Conservation (phyloP, 2,113 vertebrate genomes). For the Chionodraco myersi region DNA sequence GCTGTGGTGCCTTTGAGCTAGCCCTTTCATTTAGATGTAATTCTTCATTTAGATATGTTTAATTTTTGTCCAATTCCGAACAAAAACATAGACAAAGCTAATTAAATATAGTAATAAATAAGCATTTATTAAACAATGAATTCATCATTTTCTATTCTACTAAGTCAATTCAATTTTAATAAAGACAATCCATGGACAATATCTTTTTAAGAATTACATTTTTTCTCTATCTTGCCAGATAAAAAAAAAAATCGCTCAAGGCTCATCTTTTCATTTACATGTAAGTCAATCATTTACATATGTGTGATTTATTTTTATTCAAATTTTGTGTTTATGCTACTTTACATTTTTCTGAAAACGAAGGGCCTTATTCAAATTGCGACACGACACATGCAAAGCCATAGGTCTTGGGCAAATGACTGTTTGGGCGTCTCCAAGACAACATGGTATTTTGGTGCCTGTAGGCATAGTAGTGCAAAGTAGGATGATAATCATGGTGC, state of each 20-base stretch:
- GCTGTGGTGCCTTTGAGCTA: too few relatives aligned
- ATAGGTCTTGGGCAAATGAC: background rate
- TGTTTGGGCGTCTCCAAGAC: background rate
- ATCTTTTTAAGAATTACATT: too few relatives aligned
- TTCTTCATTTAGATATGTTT: background rate
- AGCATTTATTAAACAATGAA: too few relatives aligned
- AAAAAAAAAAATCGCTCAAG: background rate
- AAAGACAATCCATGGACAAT: too few relatives aligned
- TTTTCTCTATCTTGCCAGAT: background rate
- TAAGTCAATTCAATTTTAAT: too few relatives aligned
- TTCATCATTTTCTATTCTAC: too few relatives aligned
- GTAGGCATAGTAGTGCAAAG: background rate
- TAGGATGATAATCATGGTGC: too few relatives aligned
- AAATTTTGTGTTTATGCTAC: background rate
- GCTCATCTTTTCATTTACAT: background rate
- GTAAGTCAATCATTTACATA: too few relatives aligned
- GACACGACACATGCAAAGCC: background rate
- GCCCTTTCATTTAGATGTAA: background rate
- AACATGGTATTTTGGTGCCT: background rate
- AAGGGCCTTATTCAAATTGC: background rate
- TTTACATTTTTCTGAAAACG: background rate
- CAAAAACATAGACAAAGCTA: too few relatives aligned
- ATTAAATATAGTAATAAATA: too few relatives aligned
- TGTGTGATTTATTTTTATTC: too few relatives aligned
- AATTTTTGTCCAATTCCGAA: too few relatives aligned